Evolutionary conservation across 1,140 invertebrate genomes (phyloP).

Genomic region (Danaus plexippus): DNA sequence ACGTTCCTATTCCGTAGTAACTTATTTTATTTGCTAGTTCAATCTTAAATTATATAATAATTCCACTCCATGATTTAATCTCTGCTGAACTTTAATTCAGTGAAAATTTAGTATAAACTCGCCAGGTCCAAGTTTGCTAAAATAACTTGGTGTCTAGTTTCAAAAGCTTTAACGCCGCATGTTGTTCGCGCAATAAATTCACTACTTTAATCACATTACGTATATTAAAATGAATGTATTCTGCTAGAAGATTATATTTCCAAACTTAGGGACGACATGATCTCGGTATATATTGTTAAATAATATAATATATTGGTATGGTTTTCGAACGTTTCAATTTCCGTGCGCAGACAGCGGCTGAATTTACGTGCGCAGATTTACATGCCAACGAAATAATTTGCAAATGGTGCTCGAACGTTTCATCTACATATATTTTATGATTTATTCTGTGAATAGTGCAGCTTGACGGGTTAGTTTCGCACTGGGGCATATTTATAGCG

Average conservation of each 20-base stretch:
- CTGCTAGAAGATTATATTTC: conserved; percentile 2
- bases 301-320: conserved; percentile 57
- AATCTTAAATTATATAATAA: no score
- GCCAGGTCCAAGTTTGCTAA: background rate
- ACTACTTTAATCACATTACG: no score
- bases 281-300: conserved; percentile 41
- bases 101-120: no score
- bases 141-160: conserved; percentile 11
- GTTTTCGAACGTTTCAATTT: conserved; percentile 66
- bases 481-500: conserved; percentile 10
- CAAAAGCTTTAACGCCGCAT: conserved; percentile 9
- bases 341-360: conserved; percentile 59
- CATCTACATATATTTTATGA: conserved; percentile 50
- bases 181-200: conserved; percentile 3
- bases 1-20: no score
- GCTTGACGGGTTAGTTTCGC: conserved; percentile 15
- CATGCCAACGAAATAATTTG: conserved; percentile 61
- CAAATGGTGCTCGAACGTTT: conserved; percentile 53
- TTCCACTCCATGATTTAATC: no score
- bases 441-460: conserved; percentile 23
- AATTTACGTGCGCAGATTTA: conserved; percentile 68
- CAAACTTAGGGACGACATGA: background rate
- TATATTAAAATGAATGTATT: conserved; percentile 1
- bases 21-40: no score
- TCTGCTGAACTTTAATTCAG: no score